Evolutionary conservation across 2,113 vertebrate genomes (phyloP), one percentile per base, ranked within the genome.

Genomic region (Heliornis fulica): DNA sequence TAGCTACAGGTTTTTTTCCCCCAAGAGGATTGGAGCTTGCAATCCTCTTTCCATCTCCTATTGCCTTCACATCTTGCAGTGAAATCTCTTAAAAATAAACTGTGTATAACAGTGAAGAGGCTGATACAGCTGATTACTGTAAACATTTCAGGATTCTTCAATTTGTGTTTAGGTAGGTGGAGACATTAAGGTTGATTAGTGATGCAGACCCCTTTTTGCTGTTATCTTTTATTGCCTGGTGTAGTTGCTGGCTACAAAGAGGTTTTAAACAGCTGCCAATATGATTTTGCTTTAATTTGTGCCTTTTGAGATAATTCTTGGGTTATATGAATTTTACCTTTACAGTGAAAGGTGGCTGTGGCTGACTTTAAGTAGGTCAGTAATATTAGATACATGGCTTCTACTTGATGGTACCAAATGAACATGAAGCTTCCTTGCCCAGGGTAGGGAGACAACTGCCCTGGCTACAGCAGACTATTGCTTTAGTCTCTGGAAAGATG

Each of bases 341-440:
- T 14, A 54, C n/a, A 60, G 65, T 64, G n/a, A 9, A 34, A 89
- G 83, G 48, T 94, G 83, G 50, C 70, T 48, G 34, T 89, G 69
- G 20, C 90, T 95, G 69, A 12, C 63, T 72, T 66, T 65, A 95
- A 82, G 45, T 94, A 89, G 91, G 93, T 89, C 93, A 95, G 48
- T 87, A 68, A 89, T 91, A 91, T 40, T 71, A 89, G 81, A 48
- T 56, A 51, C 6, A 5, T 84, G 56, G 45, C 54, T 90, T 90
- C 41, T 79, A 48, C 54, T 43, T 88, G 59, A 7, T 86, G 34
- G 34, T 29, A 41, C 54, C 45, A 83, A 96, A 53, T 50, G 25
- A 88, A 46, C 4, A 2, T 64, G 13, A 31, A 41, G 20, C 74
- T 92, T 57, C 50, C 31, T 53, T 83, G 38, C 31, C 53, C 28